These are phyloP conservation scores for Leptinotarsa undecemlineata DNA, from an alignment of 1,140 invertebrate genomes.

Conservation along the genomic window DNA sequence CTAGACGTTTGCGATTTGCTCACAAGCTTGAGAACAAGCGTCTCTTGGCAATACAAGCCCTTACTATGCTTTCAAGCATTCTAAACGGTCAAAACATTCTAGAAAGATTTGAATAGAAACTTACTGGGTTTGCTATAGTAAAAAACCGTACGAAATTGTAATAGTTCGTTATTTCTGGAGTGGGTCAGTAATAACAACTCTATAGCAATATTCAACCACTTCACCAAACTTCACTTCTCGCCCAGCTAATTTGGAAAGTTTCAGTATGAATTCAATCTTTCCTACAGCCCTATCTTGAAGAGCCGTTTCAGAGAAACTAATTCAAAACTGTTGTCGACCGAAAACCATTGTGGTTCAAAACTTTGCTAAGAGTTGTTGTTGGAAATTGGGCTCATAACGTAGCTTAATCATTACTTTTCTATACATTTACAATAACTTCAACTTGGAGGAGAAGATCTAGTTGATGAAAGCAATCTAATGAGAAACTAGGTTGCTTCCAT, in stretches of 20 bases:
- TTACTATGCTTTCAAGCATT: conserved; percentile 24
- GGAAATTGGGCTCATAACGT: conserved; percentile 2
- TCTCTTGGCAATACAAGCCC: conserved; percentile 26
- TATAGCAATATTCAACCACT: not conserved
- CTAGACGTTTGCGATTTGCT: conserved; percentile 14
- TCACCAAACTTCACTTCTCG: not conserved
- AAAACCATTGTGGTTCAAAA: not conserved
- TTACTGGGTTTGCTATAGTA: conserved; percentile 43
- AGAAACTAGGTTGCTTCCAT: not conserved
- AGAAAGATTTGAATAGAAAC: conserved; percentile 43
- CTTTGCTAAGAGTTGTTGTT: conserved; percentile 9
- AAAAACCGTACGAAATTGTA: conserved; percentile 47
- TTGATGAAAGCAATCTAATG: not conserved
- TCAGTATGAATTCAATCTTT: not conserved
- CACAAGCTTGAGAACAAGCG: conserved; percentile 14
- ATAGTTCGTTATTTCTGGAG: conserved; percentile 15
- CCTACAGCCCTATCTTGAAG: not conserved
- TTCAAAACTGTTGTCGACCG: not conserved
- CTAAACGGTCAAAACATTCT: conserved; percentile 31
- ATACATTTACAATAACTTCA: conserved; percentile 26
- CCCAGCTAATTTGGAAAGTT: not conserved
- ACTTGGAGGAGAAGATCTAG: not conserved
- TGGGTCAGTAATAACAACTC: conserved; percentile 7
- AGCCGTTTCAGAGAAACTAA: not conserved
- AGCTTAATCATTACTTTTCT: conserved; percentile 27